phyloP scores from a whole-genome alignment of 2,113 vertebrate genomes.

The Pseudois nayaur region DNA sequence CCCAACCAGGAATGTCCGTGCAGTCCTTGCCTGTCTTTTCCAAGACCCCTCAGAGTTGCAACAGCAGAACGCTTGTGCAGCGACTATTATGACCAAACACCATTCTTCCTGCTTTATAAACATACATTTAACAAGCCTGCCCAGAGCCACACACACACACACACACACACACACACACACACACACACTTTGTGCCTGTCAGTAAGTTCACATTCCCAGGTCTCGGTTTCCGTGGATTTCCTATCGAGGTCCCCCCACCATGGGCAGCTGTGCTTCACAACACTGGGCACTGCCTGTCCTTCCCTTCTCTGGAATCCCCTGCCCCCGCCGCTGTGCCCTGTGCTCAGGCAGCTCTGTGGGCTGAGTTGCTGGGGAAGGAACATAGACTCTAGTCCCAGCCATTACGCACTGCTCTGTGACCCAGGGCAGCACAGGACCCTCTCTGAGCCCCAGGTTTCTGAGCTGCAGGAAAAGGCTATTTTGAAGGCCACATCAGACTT shows the following conservation, averaged over 20 bases:
- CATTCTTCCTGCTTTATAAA: background rate
- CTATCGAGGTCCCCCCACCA: background rate
- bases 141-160: background rate
- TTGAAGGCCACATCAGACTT: background rate
- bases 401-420: background rate
- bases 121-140: background rate
- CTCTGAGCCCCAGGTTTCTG: background rate
- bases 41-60: background rate
- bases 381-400: background rate
- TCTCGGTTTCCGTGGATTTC: background rate
- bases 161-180: background rate
- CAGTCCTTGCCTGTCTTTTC: background rate
- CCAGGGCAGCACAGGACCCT: background rate
- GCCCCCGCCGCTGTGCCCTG: background rate
- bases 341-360: background rate
- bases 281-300: background rate
- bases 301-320: background rate
- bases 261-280: background rate
- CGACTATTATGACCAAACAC: background rate
- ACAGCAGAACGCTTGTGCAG: background rate
- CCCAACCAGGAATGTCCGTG: background rate
- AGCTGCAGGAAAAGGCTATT: background rate
- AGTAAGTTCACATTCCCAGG: background rate
- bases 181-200: background rate
- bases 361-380: background rate